A percentile compares a stretch with the other conserved stretches of the same genome.
These are phyloP conservation scores for Pterocles orientalis DNA, from an alignment of 2,113 vertebrate genomes.

Conservation along the genomic window DNA sequence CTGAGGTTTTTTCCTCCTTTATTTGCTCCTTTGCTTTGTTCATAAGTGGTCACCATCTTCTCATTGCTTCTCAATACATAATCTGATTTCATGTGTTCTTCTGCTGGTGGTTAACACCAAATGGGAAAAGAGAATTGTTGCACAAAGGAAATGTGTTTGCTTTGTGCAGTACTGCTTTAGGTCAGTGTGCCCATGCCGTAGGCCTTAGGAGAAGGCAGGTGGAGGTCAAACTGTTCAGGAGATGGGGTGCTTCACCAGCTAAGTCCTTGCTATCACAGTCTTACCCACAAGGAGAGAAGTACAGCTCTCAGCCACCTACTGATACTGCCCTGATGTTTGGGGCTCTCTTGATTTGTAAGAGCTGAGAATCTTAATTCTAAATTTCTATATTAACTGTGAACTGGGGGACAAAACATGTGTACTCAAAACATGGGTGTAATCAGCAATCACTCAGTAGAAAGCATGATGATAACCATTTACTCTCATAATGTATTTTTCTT, in stretches of 20 bases:
- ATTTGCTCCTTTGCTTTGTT: neutral
- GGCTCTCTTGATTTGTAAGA: neutral
- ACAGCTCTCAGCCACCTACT: too few species aligned
- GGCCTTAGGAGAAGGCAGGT: neutral
- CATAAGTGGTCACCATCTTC: neutral
- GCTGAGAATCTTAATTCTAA: neutral
- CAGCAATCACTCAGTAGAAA: neutral
- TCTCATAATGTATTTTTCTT: neutral
- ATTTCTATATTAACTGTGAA: neutral
- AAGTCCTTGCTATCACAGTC: neutral
- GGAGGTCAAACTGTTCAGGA: neutral
- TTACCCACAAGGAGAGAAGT: rapidly evolving
- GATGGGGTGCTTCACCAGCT: neutral
- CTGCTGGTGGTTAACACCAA: neutral
- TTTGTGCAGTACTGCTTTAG: neutral
- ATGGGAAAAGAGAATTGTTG: neutral
- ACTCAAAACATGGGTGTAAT: neutral
- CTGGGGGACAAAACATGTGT: neutral
- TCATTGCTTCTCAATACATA: neutral
- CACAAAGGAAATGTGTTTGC: neutral
- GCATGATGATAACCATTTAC: neutral
- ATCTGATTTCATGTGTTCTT: neutral
- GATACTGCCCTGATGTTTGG: neutral
- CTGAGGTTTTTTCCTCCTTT: neutral
- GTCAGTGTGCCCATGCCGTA: neutral